Base-by-base conservation (phyloP, 2,888 invertebrate genomes). In the Neuroscelio doddi region DNA sequence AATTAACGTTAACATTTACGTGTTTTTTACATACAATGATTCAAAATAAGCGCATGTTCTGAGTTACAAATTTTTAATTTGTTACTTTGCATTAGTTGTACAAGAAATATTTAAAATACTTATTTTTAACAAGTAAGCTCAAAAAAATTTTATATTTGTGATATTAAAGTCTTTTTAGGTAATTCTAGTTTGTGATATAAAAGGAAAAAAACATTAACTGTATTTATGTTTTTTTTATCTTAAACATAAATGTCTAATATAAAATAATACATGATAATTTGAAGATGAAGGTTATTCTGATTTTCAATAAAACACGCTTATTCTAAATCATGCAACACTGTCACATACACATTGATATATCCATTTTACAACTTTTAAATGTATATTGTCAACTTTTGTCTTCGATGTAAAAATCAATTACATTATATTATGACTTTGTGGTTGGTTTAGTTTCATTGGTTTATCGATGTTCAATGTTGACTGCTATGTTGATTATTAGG, bases 401-500 rank as follows among this genome's bases (percentile, higher is more conserved):
- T 76, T 80, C 72, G 77, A 70, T 80, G 78, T 82, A 78, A 75
- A 74, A 67, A 77, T 78, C 74, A 80, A 75, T 79, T 80, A 71
- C 73, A 73, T 80, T 76, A 80, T 79, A 76, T 79, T 80, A 77
- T 81, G 77, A 81, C 76, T 80, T 59, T 80, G 80, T 79, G 79
- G 80, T 82, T 82, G 77, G 80, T 80, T 77, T 80, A 79, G 79
- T 79, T 80, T 79, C 78, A 74, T 78, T 81, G 79, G 80, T 81
- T 79, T 82, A 79, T 82, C 79, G 80, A 71, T 83, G 83, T 83
- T 82, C 81, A 76, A 77, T 82, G 82, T 82, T 83, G 80, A 79
- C 79, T 83, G 82, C 79, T 82, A 76, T 82, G 82, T 81, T 83
- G 78, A 79, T 81, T 83, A 78, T 81, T 80, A 81, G 81, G 82